Conservation (phyloP, 2,888 invertebrate species). For the Hecatera dysodea region DNA sequence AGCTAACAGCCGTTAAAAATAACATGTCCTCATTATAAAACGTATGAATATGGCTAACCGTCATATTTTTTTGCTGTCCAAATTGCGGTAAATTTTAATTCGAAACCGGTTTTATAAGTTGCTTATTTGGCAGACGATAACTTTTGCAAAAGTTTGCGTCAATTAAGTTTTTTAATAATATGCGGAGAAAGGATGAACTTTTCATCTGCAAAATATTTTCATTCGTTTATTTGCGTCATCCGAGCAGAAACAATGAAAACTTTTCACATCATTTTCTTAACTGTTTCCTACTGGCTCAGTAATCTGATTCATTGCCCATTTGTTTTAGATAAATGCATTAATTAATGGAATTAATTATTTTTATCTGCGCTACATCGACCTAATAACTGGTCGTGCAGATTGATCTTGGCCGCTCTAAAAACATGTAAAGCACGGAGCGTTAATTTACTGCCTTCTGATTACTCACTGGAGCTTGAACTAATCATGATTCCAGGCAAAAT, state of each 20-base stretch:
- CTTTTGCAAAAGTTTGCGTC: slow-evolving; percentile 64
- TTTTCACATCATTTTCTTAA: slow-evolving; percentile 44
- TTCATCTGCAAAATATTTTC: slow-evolving; percentile 34
- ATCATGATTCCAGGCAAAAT: slow-evolving; percentile 62
- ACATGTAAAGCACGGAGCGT: slow-evolving; percentile 51
- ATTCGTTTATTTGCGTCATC: slow-evolving; percentile 31
- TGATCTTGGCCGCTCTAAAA: slow-evolving; percentile 51
- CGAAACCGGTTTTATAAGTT: slow-evolving; percentile 69
- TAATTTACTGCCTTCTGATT: slow-evolving; percentile 65
- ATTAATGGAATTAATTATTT: slow-evolving; percentile 40
- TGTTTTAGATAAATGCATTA: slow-evolving; percentile 52
- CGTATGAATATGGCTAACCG: slow-evolving; percentile 54
- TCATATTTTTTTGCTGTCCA: slow-evolving; percentile 50
- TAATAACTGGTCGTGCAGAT: slow-evolving; percentile 49
- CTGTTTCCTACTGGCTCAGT: slow-evolving; percentile 38
- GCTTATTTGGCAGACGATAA: slow-evolving; percentile 66
- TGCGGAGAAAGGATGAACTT: slow-evolving; percentile 42
- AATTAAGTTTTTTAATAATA: slow-evolving; percentile 72
- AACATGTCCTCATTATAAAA: slow-evolving; percentile 63
- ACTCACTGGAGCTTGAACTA: slow-evolving; percentile 66
- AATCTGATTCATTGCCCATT: slow-evolving; percentile 44
- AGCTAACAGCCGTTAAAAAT: slow-evolving; percentile 62
- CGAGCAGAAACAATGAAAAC: slow-evolving; percentile 44
- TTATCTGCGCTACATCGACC: slow-evolving; percentile 52
- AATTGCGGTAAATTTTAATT: slow-evolving; percentile 70